These are phyloP conservation scores for Tribolium madens DNA, from an alignment of 1,140 invertebrate species.

Conservation along the genomic window DNA sequence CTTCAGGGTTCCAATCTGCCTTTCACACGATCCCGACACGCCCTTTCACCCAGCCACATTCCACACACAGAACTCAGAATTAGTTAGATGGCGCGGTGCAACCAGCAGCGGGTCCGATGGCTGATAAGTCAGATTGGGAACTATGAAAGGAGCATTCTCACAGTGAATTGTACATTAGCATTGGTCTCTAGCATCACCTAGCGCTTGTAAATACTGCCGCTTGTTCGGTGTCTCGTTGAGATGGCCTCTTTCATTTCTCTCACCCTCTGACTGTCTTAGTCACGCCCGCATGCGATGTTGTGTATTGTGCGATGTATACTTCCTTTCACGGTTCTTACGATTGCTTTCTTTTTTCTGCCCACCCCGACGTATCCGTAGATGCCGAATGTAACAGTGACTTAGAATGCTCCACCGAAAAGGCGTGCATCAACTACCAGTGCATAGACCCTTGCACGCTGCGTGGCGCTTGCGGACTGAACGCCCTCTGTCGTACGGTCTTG, in stretches of 20 bases:
- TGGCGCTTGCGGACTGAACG: constrained; percentile 89
- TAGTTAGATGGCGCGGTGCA: constrained; percentile 43
- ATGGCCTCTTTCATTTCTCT: constrained; percentile 66
- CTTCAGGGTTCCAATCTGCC: constrained; percentile 75
- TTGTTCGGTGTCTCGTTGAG: constrained; percentile 65
- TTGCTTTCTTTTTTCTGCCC: constrained; percentile 76
- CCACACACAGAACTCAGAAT: constrained; percentile 51
- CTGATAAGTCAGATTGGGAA: constrained; percentile 61
- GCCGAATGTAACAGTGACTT: constrained; percentile 90
- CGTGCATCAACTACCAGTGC: constrained; percentile 88
- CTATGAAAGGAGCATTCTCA: constrained; percentile 75
- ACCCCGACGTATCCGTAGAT: constrained; percentile 71
- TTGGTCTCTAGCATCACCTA: constrained; percentile 61
- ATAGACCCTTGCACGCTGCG: constrained; percentile 89
- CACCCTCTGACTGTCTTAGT: constrained; percentile 64
- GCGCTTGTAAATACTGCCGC: constrained; percentile 73
- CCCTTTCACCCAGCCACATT: constrained; percentile 57
- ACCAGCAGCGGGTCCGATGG: constrained; percentile 55
- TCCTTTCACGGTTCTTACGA: constrained; percentile 82
- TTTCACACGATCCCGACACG: constrained; percentile 56
- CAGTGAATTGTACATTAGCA: constrained; percentile 70
- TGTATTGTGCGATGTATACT: constrained; percentile 76
- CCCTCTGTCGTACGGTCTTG: constrained; percentile 84
- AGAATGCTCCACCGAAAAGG: constrained; percentile 91
- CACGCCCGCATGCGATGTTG: constrained; percentile 77